phyloP scores from a whole-genome alignment of 2,113 vertebrate species.

The Calidris pygmaea region DNA sequence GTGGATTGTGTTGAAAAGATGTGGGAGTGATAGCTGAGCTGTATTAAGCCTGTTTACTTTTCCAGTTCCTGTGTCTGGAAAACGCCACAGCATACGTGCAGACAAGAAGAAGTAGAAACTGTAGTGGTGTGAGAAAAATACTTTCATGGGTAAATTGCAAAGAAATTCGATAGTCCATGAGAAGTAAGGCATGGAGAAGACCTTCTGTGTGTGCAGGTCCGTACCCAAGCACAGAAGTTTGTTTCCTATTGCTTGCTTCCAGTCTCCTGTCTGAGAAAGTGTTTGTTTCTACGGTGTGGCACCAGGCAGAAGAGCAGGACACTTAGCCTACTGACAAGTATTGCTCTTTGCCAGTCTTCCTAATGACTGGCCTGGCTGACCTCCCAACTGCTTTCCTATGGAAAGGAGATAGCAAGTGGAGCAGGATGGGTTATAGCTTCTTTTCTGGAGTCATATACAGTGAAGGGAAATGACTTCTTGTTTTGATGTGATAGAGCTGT shows the following conservation, averaged over 20 bases:
- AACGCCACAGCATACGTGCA: fast-evolving
- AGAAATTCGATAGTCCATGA: neutral
- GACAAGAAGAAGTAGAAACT: neutral
- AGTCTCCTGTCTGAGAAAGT: neutral
- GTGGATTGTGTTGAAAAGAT: neutral
- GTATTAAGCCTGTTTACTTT: neutral
- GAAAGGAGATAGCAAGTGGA: neutral
- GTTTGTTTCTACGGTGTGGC: neutral
- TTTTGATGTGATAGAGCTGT: neutral
- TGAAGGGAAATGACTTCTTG: neutral
- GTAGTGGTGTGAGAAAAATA: neutral
- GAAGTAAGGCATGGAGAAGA: neutral
- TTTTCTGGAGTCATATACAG: neutral
- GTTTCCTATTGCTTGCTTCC: neutral
- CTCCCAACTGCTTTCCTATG: neutral
- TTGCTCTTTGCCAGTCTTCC: neutral
- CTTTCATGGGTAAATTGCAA: neutral
- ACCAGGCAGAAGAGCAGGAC: neutral
- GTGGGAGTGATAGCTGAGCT: neutral
- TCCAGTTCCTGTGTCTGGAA: neutral
- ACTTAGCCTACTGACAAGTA: fast-evolving
- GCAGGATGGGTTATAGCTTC: neutral
- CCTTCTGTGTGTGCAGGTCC: neutral
- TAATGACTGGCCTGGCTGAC: neutral
- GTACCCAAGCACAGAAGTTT: neutral